A percentile compares a stretch with the other conserved stretches of the same genome.
Evolutionary conservation across 2,888 invertebrate species (phyloP).

Genomic region (Pseudococcus viburni): DNA sequence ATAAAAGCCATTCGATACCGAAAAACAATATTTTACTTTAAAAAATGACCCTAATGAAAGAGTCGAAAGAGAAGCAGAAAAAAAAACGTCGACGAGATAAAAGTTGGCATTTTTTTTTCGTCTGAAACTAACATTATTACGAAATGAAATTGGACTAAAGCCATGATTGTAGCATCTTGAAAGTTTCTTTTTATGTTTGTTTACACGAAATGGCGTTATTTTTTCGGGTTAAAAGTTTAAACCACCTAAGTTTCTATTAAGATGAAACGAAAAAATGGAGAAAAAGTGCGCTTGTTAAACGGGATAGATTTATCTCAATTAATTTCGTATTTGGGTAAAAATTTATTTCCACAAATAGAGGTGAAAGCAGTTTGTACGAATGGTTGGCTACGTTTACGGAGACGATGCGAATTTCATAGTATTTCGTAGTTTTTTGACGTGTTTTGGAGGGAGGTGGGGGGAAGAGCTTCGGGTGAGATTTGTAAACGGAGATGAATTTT

Average conservation of each 20-base stretch:
- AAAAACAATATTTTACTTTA: neutral
- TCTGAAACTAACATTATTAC: constrained; percentile 24
- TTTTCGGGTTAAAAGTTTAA: constrained; percentile 33
- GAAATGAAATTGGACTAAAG: constrained; percentile 28
- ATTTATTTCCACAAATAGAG: neutral
- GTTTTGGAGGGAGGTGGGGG: too few relatives aligned
- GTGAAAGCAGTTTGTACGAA: neutral
- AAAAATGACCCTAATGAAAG: neutral
- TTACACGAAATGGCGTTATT: neutral
- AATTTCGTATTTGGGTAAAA: constrained; percentile 5
- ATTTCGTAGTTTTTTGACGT: neutral
- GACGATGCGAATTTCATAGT: neutral
- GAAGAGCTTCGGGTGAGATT: too few relatives aligned
- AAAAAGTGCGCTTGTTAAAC: constrained; percentile 2
- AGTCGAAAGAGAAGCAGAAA: neutral
- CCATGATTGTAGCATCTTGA: constrained; percentile 37
- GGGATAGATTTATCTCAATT: neutral
- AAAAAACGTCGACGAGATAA: neutral
- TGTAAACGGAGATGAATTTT: too few relatives aligned
- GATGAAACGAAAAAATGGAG: constrained; percentile 13
- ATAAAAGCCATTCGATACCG: neutral
- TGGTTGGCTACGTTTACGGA: neutral
- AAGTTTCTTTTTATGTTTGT: constrained; percentile 36
- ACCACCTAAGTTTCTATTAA: constrained; percentile 26
- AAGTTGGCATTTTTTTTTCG: neutral